Percentiles rank a stretch among this genome's conserved stretches.
Evolutionary conservation across 2,113 vertebrate genomes (phyloP).

Genomic region (Hirundichthys speculiger): DNA sequence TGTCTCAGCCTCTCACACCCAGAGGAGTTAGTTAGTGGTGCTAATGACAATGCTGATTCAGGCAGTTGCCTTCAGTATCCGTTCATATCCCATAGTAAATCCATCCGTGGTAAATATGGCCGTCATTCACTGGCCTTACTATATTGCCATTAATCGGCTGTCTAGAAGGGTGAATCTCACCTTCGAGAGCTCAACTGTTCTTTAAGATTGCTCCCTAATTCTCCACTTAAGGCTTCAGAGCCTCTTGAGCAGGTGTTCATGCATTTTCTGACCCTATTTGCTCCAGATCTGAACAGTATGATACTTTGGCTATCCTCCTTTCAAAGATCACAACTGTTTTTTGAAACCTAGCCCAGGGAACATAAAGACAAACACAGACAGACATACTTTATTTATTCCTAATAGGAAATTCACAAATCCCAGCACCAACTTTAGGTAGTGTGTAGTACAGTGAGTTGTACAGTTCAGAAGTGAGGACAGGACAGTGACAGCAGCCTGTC

Average conservation of each 20-base stretch:
- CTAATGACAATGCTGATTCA: conserved; percentile 62
- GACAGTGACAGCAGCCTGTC: too few species aligned
- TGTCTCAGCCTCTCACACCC: conserved; percentile 66
- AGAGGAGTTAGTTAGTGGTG: conserved; percentile 68
- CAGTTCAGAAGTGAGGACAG: too few species aligned
- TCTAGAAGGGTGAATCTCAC: conserved; percentile 22
- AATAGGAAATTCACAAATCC: too few species aligned
- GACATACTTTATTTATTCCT: too few species aligned
- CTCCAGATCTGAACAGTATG: conserved; percentile 17
- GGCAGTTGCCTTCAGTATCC: conserved; percentile 51
- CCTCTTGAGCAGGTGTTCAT: conserved; percentile 53
- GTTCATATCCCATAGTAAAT: conserved; percentile 57
- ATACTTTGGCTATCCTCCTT: conserved; percentile 6
- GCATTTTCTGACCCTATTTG: conserved; percentile 24
- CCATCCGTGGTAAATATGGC: conserved; percentile 29
- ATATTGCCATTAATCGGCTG: conserved; percentile 39
- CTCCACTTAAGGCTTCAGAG: conserved; percentile 26
- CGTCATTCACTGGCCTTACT: conserved; percentile 26
- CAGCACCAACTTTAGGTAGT: too few species aligned
- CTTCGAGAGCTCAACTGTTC: conserved; percentile 14
- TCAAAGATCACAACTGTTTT: neutral
- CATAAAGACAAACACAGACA: too few species aligned
- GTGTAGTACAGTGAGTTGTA: too few species aligned
- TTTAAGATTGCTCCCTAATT: conserved; percentile 13
- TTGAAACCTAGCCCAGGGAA: too few species aligned